Percentiles rank a stretch among this genome's conserved stretches.
Conservation (phyloP, 2,888 invertebrate genomes). For the Zygaena filipendulae region DNA sequence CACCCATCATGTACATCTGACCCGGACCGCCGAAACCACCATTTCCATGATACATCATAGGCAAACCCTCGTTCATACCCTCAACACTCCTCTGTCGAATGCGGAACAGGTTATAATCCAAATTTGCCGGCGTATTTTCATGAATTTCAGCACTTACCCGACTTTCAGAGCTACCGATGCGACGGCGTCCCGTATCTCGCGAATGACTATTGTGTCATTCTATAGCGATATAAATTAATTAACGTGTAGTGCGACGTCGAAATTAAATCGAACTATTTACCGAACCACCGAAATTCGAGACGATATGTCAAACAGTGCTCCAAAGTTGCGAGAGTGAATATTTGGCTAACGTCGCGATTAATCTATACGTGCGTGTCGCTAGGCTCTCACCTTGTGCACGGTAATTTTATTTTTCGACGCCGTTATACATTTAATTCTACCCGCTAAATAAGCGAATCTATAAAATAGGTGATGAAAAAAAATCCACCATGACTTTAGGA, state of each 20-base stretch:
- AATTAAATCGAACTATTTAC: constrained; percentile 36
- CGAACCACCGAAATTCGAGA: constrained; percentile 53
- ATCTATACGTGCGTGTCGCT: constrained; percentile 38
- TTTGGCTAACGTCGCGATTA: too few species aligned
- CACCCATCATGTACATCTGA: constrained; percentile 37
- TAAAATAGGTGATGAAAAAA: constrained; percentile 56
- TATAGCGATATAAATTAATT: constrained; percentile 43
- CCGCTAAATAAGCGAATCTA: constrained; percentile 55
- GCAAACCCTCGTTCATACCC: constrained; percentile 50
- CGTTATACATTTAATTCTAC: constrained; percentile 52
- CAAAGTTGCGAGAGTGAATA: too few species aligned
- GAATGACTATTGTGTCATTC: constrained; percentile 50
- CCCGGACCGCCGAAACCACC: constrained; percentile 39
- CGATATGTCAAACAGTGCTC: constrained; percentile 42
- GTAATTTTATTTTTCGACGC: constrained; percentile 49
- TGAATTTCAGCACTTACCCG: too few species aligned
- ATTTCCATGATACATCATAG: constrained; percentile 48
- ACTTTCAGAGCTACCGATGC: too few species aligned
- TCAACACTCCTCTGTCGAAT: constrained; percentile 11
- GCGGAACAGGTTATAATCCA: constrained; percentile 8
- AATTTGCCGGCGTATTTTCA: constrained; percentile 28
- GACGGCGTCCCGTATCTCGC: constrained; percentile 30
- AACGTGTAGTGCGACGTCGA: constrained; percentile 38
- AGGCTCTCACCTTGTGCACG: constrained; percentile 35
- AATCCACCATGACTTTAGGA: constrained; percentile 62